Percentiles rank a stretch among this genome's conserved stretches.
Evolutionary conservation across 2,113 vertebrate genomes (phyloP).

Genomic region (Hippocampus barbouri): DNA sequence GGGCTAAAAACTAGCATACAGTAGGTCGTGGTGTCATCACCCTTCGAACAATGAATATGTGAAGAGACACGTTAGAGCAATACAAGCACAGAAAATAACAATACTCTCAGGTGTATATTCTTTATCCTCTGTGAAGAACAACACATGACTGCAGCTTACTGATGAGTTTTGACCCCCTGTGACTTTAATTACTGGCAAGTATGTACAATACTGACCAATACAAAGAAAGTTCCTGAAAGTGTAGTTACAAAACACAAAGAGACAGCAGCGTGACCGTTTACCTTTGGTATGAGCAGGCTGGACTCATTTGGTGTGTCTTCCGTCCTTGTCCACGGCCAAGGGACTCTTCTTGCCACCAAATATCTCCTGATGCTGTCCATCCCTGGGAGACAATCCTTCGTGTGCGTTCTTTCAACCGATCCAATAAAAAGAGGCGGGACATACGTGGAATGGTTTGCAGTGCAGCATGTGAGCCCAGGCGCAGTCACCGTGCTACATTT

Average conservation of each 20-base stretch:
- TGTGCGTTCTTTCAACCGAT: conserved; percentile 10
- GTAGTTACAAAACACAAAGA: neutral
- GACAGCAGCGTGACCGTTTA: conserved; percentile 46
- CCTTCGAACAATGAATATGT: too few relatives aligned
- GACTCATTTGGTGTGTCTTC: conserved; percentile 51
- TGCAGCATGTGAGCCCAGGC: conserved; percentile 45
- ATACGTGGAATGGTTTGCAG: conserved; percentile 12
- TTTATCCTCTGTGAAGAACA: neutral
- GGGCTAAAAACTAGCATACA: too few relatives aligned
- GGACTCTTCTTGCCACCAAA: conserved; percentile 29
- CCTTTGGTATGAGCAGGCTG: conserved; percentile 80
- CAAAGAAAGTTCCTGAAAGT: neutral
- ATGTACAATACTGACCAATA: too few relatives aligned
- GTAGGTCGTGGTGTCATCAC: too few relatives aligned
- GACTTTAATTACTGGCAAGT: neutral
- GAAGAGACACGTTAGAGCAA: neutral
- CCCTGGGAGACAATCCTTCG: conserved; percentile 17
- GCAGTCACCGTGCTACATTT: conserved; percentile 26
- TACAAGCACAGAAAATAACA: neutral
- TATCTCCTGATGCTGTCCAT: conserved; percentile 53
- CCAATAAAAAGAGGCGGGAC: conserved; percentile 11
- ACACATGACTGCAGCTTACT: neutral
- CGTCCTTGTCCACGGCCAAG: conserved; percentile 42
- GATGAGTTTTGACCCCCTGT: too few relatives aligned
- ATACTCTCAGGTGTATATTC: neutral